Evolutionary conservation across 1,140 invertebrate genomes (phyloP), one percentile per base, ranked within the genome.

Genomic region (Bombus fervidus): DNA sequence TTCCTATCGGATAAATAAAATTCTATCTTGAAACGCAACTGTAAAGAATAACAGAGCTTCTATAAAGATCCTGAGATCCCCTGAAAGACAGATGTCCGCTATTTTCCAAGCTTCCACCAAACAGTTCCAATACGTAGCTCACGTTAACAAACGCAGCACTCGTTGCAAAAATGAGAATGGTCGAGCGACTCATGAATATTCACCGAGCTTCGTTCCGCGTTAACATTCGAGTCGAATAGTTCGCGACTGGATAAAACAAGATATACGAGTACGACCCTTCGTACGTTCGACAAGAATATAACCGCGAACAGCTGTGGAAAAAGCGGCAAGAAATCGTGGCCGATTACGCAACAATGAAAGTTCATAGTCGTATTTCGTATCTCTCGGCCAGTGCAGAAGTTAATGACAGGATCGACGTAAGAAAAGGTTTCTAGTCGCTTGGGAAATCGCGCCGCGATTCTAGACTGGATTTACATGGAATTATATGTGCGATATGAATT

Each of bases 271-370:
- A 39, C 68, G 59, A 62, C 59, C 59, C 28, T 62, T n/a, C 28
- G 59, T 12, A n/a, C 22, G 59, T 62, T 62, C 59, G 10, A 62
- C 59, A 9, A 62, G 59, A 62, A 72, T 72, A 41, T 69, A n/a
- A 12, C 3, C 25, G 41, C 13, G 1, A 47, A 64, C 31, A 31
- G 39, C 25, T n/a, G 59, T 28, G 53, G 5, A n/a, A 85, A 73
- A 85, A 79, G 31, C 28, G 28, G 12, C 28, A n/a, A 74, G 43
- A 81, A 74, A 81, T 41, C 34, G n/a, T 37, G n/a, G 39, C 12
- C 18, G 28, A n/a, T 81, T 81, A 34, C 25, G 59, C 59, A 83
- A 86, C 64, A 28, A 83, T 59, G 80, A 86, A 86, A 83, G 79
- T 81, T 47, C 34, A 39, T 12, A 80, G n/a, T 8, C 39, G 68